These are phyloP conservation scores for Drosophila mojavensis DNA, from an alignment of 1,140 invertebrate genomes.

Conservation along the genomic window DNA sequence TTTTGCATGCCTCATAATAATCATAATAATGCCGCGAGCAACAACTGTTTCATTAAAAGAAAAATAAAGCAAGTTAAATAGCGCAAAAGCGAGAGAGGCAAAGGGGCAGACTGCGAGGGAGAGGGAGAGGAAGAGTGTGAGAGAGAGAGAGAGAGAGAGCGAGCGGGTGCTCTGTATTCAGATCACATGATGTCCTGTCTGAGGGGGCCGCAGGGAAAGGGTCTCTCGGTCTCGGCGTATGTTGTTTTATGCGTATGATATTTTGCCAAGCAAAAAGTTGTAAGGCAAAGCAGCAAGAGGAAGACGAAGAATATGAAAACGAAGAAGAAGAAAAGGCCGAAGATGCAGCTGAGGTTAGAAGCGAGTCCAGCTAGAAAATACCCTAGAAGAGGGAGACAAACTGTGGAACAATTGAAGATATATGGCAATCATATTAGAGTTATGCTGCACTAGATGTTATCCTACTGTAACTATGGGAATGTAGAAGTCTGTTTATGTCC, in stretches of 20 bases:
- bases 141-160: background rate
- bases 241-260: conserved; percentile 81
- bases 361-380: background rate
- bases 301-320: background rate
- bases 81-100: conserved; percentile 26
- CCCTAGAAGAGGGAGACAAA: background rate
- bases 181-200: conserved; percentile 9
- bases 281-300: conserved; percentile 46
- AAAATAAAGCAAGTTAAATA: conserved; percentile 60
- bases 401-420: background rate
- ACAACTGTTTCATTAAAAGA: conserved; percentile 79
- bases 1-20: conserved; percentile 80
- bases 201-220: background rate
- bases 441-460: too few species aligned
- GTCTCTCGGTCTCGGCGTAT: conserved; percentile 37
- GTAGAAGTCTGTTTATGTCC: too few species aligned
- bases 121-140: background rate
- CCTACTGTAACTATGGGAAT: too few species aligned
- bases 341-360: background rate
- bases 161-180: conserved; percentile 1
- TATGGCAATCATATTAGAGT: too few species aligned
- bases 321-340: conserved; percentile 28
- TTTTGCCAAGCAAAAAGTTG: conserved; percentile 75
- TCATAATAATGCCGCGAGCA: conserved; percentile 76
- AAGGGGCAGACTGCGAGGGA: background rate